Evolutionary conservation across 2,113 vertebrate species (phyloP).

Genomic region (Sula dactylatra): DNA sequence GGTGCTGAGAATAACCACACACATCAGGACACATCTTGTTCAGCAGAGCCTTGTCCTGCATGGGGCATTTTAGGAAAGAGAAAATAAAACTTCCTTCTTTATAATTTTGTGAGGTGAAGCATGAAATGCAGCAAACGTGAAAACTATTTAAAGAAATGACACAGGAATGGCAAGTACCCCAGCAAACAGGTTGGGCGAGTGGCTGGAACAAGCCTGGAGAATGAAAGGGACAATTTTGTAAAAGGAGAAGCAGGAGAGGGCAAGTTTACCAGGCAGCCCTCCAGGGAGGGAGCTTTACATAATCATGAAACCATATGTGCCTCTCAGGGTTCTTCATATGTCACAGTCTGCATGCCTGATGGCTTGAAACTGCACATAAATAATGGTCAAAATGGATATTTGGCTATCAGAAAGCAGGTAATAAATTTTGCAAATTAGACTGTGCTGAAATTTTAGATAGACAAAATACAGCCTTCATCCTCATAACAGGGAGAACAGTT

Average conservation of each 20-base stretch:
- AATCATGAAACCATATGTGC: not conserved
- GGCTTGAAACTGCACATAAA: not conserved
- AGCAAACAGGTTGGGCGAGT: not conserved
- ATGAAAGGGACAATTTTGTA: not conserved
- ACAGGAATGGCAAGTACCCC: not conserved
- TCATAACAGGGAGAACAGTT: not conserved
- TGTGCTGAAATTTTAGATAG: not conserved
- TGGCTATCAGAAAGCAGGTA: not conserved
- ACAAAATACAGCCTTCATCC: not conserved
- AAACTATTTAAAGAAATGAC: not conserved
- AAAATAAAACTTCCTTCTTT: not conserved
- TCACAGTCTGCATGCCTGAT: not conserved
- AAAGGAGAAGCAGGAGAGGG: not conserved
- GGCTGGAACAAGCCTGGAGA: not conserved
- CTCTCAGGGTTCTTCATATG: not conserved
- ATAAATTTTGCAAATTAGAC: not conserved
- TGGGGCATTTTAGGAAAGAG: not conserved
- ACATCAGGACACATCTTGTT: accelerated
- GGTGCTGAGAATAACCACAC: not conserved
- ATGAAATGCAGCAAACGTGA: not conserved
- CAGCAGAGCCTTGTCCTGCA: not conserved
- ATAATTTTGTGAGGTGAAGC: not conserved
- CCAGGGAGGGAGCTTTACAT: not conserved
- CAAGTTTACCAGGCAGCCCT: not conserved
- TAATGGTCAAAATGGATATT: not conserved